Evolutionary conservation across 2,797 vertebrate genomes (phyloP).

Genomic region (Avahi laniger): DNA sequence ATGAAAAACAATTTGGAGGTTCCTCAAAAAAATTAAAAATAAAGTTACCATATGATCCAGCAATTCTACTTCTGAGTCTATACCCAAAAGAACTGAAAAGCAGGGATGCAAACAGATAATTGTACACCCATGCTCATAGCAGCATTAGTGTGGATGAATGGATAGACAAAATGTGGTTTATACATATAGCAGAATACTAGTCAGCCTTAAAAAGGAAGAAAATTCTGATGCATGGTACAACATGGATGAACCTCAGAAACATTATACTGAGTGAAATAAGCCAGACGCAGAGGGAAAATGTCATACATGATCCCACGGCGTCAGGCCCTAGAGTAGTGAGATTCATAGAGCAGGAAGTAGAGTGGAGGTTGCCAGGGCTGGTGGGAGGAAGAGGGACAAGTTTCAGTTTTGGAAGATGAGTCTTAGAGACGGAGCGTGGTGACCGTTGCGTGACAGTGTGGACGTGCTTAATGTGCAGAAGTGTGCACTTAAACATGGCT

Average conservation of each 20-base stretch:
- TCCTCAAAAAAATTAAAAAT: not conserved
- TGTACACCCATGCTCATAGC: not conserved
- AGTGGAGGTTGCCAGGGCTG: not conserved
- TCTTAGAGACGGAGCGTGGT: not conserved
- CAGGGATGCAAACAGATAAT: too few relatives aligned
- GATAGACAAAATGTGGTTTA: not conserved
- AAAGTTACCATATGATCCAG: not conserved
- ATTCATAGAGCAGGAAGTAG: not conserved
- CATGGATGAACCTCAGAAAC: not conserved
- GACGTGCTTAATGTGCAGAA: not conserved
- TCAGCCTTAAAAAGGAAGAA: not conserved
- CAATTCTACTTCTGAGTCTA: not conserved
- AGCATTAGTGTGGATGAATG: not conserved
- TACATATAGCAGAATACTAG: not conserved
- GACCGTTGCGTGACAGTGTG: not conserved
- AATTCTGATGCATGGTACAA: not conserved
- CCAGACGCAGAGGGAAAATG: not conserved
- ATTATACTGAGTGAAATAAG: not conserved
- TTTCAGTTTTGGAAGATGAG: not conserved
- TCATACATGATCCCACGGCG: not conserved
- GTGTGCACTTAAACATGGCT: not conserved
- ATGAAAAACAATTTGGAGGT: not conserved
- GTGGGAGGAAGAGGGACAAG: not conserved
- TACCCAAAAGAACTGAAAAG: not conserved
- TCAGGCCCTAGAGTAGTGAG: not conserved